phyloP scores from a whole-genome alignment of 2,888 invertebrate genomes.

The Agriopis marginaria region DNA sequence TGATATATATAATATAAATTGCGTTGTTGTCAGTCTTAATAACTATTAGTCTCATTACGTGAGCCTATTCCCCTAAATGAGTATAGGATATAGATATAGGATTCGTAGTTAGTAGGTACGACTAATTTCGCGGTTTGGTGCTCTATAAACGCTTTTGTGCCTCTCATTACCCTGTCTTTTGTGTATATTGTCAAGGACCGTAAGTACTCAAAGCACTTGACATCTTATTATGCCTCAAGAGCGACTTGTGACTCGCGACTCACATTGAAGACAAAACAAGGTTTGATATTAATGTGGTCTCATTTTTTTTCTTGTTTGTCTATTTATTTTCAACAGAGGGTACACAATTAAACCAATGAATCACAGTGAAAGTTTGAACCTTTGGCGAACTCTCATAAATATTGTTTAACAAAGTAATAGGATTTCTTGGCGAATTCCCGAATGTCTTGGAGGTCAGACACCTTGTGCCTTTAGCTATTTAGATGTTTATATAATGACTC shows the following conservation, averaged over 20 bases:
- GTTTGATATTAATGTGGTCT: not conserved
- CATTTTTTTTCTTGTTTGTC: not conserved
- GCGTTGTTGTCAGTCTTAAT: not conserved
- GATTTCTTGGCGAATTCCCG: constrained; percentile 18
- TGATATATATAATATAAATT: not conserved
- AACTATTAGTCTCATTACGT: constrained; percentile 1
- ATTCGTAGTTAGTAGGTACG: constrained; percentile 5
- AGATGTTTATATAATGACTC: not conserved
- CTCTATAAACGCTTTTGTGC: constrained; percentile 39
- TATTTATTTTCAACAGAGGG: not conserved
- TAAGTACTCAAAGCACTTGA: constrained; percentile 22
- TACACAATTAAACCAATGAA: constrained; percentile 20
- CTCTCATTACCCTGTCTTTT: constrained; percentile 32
- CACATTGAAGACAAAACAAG: not conserved
- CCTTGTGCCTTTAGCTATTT: constrained; percentile 7
- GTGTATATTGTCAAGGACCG: constrained; percentile 20
- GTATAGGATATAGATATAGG: constrained; percentile 1
- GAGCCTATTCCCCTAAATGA: constrained; percentile 3
- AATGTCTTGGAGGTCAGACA: constrained; percentile 10
- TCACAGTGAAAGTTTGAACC: constrained; percentile 17
- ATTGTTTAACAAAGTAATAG: constrained; percentile 19
- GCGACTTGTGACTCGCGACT: constrained; percentile 1
- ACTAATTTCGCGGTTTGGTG: constrained; percentile 44
- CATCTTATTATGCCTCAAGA: constrained; percentile 12
- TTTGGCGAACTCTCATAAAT: constrained; percentile 26